These are phyloP conservation scores for Anorthoa munda DNA, from an alignment of 2,888 invertebrate genomes.

Conservation along the genomic window DNA sequence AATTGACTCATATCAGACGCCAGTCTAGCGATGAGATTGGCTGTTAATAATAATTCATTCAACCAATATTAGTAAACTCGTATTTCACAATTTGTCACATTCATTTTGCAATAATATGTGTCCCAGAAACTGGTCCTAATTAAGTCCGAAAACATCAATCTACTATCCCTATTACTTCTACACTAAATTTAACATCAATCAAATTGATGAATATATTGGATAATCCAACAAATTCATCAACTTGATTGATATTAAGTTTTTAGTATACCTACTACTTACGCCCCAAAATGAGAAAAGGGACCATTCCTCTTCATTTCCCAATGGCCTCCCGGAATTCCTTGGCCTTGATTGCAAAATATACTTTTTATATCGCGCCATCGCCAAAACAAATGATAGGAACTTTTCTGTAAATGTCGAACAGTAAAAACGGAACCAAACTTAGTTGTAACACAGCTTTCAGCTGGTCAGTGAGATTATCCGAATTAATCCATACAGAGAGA, in stretches of 20 bases:
- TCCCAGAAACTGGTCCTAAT: neutral
- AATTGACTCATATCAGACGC: too few relatives aligned
- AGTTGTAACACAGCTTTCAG: conserved; percentile 7
- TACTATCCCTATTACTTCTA: neutral
- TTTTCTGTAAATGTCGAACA: conserved; percentile 11
- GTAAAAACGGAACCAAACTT: conserved; percentile 23
- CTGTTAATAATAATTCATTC: too few relatives aligned
- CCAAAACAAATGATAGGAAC: conserved; percentile 39
- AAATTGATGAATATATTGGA: too few relatives aligned
- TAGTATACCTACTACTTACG: neutral
- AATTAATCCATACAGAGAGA: conserved; percentile 18
- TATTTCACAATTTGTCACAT: neutral
- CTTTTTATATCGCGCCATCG: conserved; percentile 14
- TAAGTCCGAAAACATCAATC: neutral
- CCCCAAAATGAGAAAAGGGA: neutral
- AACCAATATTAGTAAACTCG: too few relatives aligned
- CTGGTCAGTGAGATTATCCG: conserved; percentile 20
- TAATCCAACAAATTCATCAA: neutral
- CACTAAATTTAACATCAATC: too few relatives aligned
- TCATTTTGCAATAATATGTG: neutral
- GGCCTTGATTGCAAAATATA: conserved; percentile 22
- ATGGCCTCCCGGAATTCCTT: conserved; percentile 18
- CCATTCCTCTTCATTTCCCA: conserved; percentile 27
- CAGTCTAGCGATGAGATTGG: too few relatives aligned
- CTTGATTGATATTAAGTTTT: neutral